These are phyloP conservation scores for Drosophila infuscata DNA, from an alignment of 2,888 invertebrate species.

Conservation along the genomic window DNA sequence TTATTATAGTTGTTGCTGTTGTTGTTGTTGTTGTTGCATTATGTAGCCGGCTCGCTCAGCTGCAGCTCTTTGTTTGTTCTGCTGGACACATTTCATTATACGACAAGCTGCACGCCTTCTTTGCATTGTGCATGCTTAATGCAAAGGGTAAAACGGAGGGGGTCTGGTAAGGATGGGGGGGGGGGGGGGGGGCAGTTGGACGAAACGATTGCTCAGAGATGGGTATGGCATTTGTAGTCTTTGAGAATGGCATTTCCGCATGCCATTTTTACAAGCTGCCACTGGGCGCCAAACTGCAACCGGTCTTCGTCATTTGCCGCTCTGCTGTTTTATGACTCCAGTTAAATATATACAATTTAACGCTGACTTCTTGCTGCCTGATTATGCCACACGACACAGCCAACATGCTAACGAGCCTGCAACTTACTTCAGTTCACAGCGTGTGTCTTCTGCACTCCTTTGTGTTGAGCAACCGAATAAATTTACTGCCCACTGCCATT, in stretches of 20 bases:
- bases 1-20: not conserved
- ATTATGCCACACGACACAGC: constrained; percentile 19
- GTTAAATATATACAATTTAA: constrained; percentile 77
- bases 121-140: constrained; percentile 56
- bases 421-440: constrained; percentile 21
- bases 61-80: constrained; percentile 66
- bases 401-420: constrained; percentile 42
- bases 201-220: constrained; percentile 25
- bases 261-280: constrained; percentile 74
- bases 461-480: not conserved
- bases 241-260: constrained; percentile 80
- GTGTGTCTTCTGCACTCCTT: constrained; percentile 14
- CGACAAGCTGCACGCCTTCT: constrained; percentile 40
- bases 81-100: constrained; percentile 76
- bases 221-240: constrained; percentile 71
- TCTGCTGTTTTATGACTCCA: constrained; percentile 43
- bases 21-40: not conserved
- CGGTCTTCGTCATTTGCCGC: constrained; percentile 1
- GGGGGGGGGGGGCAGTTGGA: not conserved
- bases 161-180: constrained; percentile 8
- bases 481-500: not conserved
- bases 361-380: constrained; percentile 47
- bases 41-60: constrained; percentile 17
- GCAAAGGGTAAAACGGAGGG: constrained; percentile 2
- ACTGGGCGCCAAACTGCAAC: not conserved